phyloP scores from a whole-genome alignment of 1,140 invertebrate genomes.

The Linepithema humile region DNA sequence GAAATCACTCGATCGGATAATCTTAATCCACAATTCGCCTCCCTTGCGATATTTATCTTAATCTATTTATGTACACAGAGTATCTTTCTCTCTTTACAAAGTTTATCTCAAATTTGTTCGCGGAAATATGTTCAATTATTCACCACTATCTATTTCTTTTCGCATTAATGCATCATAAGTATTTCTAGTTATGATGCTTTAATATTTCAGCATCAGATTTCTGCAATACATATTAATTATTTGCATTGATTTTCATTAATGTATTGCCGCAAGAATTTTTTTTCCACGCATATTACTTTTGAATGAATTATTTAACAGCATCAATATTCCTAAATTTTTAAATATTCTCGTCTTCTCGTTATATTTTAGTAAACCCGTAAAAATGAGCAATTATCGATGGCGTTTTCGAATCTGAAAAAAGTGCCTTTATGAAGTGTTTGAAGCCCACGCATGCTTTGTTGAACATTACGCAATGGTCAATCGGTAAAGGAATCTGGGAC shows the following conservation, averaged over 20 bases:
- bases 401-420: background rate
- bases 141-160: no score
- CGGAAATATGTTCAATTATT: background rate
- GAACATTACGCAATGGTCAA: slow-evolving; percentile 18
- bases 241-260: background rate
- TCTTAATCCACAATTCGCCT: slow-evolving; percentile 38
- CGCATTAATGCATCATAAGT: background rate
- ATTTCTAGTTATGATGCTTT: no score
- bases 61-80: background rate
- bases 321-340: no score
- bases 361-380: background rate
- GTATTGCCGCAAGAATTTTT: background rate
- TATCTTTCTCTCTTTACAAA: background rate
- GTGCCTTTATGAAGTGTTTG: background rate
- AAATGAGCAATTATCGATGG: slow-evolving; percentile 9
- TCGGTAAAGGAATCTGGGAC: slow-evolving; percentile 25
- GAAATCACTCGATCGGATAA: slow-evolving; percentile 64
- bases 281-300: background rate
- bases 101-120: background rate
- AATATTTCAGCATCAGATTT: no score
- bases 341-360: background rate
- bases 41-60: slow-evolving; percentile 6
- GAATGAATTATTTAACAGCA: background rate
- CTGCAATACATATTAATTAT: background rate
- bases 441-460: slow-evolving; percentile 11